Conservation (phyloP, 2,113 vertebrate genomes). For the Potamarius usumacintae region DNA sequence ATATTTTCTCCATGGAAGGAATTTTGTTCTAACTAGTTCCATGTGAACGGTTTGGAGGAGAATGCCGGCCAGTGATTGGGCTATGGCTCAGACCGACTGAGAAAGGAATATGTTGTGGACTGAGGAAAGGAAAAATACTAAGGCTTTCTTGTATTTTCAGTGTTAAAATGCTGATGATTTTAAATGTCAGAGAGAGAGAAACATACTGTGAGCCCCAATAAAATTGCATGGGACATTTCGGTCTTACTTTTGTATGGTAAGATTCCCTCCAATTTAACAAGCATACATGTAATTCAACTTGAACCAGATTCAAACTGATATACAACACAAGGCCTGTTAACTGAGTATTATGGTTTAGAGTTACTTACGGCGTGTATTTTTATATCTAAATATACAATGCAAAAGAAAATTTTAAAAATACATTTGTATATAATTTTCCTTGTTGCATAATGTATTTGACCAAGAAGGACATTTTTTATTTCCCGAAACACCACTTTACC, state of each 20-base stretch:
- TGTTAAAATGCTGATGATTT: conserved; percentile 23
- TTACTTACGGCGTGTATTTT: neutral
- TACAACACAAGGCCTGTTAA: conserved; percentile 1
- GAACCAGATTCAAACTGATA: conserved; percentile 21
- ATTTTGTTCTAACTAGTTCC: conserved; percentile 79
- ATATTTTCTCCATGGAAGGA: conserved; percentile 79
- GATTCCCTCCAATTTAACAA: neutral
- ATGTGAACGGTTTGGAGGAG: conserved; percentile 78
- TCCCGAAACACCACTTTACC: neutral
- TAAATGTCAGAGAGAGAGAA: conserved; percentile 21
- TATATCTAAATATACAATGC: neutral
- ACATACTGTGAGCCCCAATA: neutral
- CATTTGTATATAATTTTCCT: neutral
- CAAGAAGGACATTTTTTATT: neutral
- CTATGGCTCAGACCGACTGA: conserved; percentile 64
- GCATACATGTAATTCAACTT: neutral
- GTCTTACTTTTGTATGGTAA: neutral
- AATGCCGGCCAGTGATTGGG: conserved; percentile 68
- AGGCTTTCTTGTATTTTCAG: conserved; percentile 15
- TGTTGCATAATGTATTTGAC: neutral
- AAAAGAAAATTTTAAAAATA: neutral
- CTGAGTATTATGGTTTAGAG: neutral
- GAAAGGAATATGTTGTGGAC: conserved; percentile 65
- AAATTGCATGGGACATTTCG: neutral
- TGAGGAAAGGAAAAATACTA: conserved; percentile 55